Evolutionary conservation across 2,113 vertebrate genomes (phyloP).

Genomic region (Chaetops frenatus): DNA sequence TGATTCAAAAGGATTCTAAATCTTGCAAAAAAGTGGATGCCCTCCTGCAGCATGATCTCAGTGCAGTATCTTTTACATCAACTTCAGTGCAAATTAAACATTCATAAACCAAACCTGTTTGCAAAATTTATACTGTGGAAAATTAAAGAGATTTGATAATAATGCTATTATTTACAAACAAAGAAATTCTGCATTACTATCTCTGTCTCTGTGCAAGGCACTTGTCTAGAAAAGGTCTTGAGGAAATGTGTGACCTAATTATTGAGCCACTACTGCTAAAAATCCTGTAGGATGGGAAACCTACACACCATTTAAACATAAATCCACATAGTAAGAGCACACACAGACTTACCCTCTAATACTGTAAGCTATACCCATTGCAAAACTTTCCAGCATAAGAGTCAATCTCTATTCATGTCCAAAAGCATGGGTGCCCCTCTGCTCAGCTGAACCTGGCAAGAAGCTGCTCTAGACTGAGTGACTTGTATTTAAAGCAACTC

Average conservation of each 20-base stretch:
- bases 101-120: background rate
- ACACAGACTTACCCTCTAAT: constrained; percentile 75
- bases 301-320: background rate
- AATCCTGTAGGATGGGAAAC: background rate
- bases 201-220: background rate
- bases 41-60: background rate
- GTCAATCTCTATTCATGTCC: background rate
- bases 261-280: background rate
- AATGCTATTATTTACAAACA: background rate
- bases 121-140: background rate
- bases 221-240: background rate
- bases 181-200: background rate
- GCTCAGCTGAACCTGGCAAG: background rate
- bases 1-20: background rate
- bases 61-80: background rate
- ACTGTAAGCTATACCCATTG: constrained; percentile 77
- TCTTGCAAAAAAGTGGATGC: background rate
- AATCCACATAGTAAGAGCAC: background rate
- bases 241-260: background rate
- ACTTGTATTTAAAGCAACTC: background rate
- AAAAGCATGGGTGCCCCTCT: background rate
- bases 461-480: background rate
- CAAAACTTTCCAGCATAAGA: background rate
- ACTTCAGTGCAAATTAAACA: background rate
- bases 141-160: background rate